Evolutionary conservation across 35 echinoderm and acorn worm species (phyloP), one percentile per base, ranked within the genome.

Genomic region (Holothuria glaberrima): DNA sequence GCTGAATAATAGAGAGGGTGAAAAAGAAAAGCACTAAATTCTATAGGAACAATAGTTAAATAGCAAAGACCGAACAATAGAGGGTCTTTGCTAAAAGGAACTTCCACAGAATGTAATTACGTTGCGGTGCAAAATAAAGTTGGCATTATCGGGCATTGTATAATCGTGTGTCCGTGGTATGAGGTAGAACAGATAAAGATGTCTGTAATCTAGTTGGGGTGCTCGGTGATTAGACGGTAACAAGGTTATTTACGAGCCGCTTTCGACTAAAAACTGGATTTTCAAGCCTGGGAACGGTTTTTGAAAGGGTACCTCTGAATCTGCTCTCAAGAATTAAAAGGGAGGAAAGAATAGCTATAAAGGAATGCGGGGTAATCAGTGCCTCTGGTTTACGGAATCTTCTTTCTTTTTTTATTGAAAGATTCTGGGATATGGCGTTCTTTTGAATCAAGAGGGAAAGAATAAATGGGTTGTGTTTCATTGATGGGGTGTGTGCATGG

Each of bases 81-180:
- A 84, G 59, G 59, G 80, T 48, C 25, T 64, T 57, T 32, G 54
- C 59, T 84, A 84, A 84, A 84, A 84, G 80, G 80, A 84, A 84
- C 80, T 84, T 59, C 26, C 25, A 84, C 52, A 33, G 80, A 84
- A 84, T 84, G 80, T 33, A 84, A 84, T 84, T 84, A 64, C 80
- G 80, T 64, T 25, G 21, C 25, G 80, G 33, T 48, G 28, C 52
- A 61, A 84, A 81, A 48, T 78, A 78, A 48, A 78, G 74, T 78
- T 24, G 20, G 29, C 36, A 24, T 48, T 78, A 78, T 78, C 27
- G 21, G 35, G 20, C 50, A 78, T 78, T 78, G 74, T 78, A 48
- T 48, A 78, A 78, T 48, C 50, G 74, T 78, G 74, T 78, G n/a
- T 25, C 38, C 35, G 50, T 21, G 28, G 34, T 33, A 41, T 7